Evolutionary conservation across 2,888 invertebrate genomes (phyloP).

Genomic region (Congeria kusceri): DNA sequence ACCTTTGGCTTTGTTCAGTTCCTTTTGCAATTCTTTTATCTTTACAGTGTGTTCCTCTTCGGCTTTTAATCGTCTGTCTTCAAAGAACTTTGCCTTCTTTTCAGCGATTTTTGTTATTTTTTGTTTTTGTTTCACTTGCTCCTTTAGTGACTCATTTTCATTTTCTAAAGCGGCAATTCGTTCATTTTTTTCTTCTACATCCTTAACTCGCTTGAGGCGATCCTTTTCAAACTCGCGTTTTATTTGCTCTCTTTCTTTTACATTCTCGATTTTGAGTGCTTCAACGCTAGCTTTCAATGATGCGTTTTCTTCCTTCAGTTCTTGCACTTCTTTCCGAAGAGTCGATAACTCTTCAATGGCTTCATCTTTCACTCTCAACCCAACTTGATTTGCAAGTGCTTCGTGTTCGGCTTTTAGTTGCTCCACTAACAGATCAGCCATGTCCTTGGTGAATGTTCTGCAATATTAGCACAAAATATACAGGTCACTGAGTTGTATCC

Average conservation of each 20-base stretch:
- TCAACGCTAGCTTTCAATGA: constrained; percentile 33
- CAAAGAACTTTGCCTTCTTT: constrained; percentile 42
- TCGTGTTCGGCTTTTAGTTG: constrained; percentile 41
- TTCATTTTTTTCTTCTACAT: constrained; percentile 46
- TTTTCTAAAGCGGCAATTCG: constrained; percentile 43
- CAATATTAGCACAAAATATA: not conserved
- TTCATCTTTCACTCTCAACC: constrained; percentile 29
- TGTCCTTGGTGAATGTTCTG: constrained; percentile 43
- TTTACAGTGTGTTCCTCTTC: constrained; percentile 36
- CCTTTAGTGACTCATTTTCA: constrained; percentile 36
- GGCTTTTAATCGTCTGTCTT: constrained; percentile 38
- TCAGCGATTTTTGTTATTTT: constrained; percentile 38
- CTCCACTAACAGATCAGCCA: constrained; percentile 36
- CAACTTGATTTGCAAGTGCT: constrained; percentile 30
- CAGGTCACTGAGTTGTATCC: no score
- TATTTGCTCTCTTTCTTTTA: constrained; percentile 39
- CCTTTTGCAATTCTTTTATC: constrained; percentile 45
- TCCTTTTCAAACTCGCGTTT: constrained; percentile 50
- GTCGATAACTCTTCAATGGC: constrained; percentile 32
- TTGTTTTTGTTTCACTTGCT: constrained; percentile 42
- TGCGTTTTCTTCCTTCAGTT: constrained; percentile 27
- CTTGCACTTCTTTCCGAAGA: constrained; percentile 27
- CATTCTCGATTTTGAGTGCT: constrained; percentile 18
- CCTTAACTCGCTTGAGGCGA: constrained; percentile 32
- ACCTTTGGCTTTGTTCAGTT: constrained; percentile 52